These are phyloP conservation scores for Macaria liturata DNA, from an alignment of 2,888 invertebrate species.

Conservation along the genomic window DNA sequence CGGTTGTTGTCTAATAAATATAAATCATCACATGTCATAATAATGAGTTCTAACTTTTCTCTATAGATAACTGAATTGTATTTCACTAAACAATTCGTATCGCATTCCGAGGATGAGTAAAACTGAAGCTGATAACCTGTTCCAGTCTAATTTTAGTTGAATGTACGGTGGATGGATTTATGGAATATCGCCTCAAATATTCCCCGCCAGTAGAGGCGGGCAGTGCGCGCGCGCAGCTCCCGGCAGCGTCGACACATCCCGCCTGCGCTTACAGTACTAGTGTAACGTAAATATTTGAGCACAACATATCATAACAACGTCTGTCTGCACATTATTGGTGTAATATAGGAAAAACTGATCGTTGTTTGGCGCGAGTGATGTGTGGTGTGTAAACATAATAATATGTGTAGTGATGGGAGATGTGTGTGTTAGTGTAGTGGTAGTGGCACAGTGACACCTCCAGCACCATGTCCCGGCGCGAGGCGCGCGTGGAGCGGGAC, in stretches of 20 bases:
- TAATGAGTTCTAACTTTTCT: too few relatives aligned
- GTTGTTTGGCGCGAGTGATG: conserved; percentile 17
- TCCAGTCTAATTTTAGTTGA: conserved; percentile 11
- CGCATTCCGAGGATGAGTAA: too few relatives aligned
- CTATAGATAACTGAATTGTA: too few relatives aligned
- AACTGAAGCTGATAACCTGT: neutral
- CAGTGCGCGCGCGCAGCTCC: conserved; percentile 4
- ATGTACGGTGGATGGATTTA: conserved; percentile 47
- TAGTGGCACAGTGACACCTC: conserved; percentile 3
- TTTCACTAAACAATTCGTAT: too few relatives aligned
- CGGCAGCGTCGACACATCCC: neutral
- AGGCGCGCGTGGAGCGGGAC: conserved; percentile 51
- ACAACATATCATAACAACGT: conserved; percentile 26
- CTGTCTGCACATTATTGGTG: conserved; percentile 13
- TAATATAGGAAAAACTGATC: conserved; percentile 24
- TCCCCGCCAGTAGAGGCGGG: conserved; percentile 45
- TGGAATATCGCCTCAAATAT: conserved; percentile 39
- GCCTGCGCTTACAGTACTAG: conserved; percentile 20
- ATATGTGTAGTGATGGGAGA: conserved; percentile 8
- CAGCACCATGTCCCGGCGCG: conserved; percentile 63
- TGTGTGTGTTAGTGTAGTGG: neutral
- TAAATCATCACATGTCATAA: too few relatives aligned
- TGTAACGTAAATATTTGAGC: conserved; percentile 22
- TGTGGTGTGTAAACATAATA: conserved; percentile 19
- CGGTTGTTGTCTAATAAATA: too few relatives aligned